phyloP scores from a whole-genome alignment of 2,888 invertebrate species.

The Microctonus aethiopoides region DNA sequence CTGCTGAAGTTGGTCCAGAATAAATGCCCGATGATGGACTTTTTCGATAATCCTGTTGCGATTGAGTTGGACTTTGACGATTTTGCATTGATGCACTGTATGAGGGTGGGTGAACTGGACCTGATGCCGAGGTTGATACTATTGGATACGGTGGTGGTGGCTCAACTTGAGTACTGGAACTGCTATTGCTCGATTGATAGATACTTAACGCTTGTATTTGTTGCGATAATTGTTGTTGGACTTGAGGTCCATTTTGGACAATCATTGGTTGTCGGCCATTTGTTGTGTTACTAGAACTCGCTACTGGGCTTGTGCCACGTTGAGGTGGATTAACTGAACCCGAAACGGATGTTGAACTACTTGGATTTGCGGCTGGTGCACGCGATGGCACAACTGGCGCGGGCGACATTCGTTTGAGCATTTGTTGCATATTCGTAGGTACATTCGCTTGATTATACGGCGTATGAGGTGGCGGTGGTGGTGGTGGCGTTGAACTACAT shows the following conservation, averaged over 20 bases:
- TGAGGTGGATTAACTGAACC: constrained; percentile 69
- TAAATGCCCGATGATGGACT: constrained; percentile 89
- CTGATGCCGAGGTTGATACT: constrained; percentile 69
- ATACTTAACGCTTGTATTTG: constrained; percentile 89
- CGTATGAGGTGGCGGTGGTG: constrained; percentile 71
- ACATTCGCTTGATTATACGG: constrained; percentile 70
- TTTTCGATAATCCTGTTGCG: constrained; percentile 82
- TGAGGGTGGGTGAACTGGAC: constrained; percentile 83
- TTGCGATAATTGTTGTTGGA: constrained; percentile 87
- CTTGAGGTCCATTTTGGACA: constrained; percentile 80
- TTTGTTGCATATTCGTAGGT: constrained; percentile 76
- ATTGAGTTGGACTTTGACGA: constrained; percentile 86
- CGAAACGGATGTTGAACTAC: constrained; percentile 57
- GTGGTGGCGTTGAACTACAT: constrained; percentile 75
- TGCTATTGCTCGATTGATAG: constrained; percentile 72
- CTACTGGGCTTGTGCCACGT: constrained; percentile 81
- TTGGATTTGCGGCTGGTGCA: constrained; percentile 74
- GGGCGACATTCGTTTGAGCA: constrained; percentile 82
- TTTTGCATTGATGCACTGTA: constrained; percentile 89
- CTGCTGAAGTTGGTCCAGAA: constrained; percentile 84
- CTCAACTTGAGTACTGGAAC: constrained; percentile 58
- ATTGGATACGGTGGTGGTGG: constrained; percentile 71
- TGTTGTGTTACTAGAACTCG: constrained; percentile 64
- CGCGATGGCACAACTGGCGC: constrained; percentile 77
- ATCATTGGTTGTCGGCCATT: constrained; percentile 81